phyloP scores from a whole-genome alignment of 2,888 invertebrate species.

The Clepsis dumicolana region DNA sequence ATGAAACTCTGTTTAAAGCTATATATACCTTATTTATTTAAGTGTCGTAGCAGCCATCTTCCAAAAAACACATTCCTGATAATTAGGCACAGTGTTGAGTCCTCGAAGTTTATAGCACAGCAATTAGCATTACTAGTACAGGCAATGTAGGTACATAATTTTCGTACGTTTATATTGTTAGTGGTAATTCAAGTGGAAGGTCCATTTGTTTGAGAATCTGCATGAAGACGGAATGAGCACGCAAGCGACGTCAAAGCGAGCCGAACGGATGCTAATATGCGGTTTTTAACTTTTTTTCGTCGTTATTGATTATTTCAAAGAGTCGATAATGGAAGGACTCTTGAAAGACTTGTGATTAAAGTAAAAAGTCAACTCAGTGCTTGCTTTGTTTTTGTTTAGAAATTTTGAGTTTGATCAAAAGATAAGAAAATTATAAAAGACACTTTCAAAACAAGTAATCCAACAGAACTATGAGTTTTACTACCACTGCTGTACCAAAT shows the following conservation, averaged over 20 bases:
- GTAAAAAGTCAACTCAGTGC: background rate
- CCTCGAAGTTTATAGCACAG: background rate
- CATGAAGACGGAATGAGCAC: background rate
- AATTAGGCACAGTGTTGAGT: background rate
- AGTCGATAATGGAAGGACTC: background rate
- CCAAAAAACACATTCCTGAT: background rate
- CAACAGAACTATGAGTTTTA: no score
- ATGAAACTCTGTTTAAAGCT: background rate
- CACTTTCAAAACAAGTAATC: no score
- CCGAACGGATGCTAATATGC: constrained; percentile 18
- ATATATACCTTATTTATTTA: background rate
- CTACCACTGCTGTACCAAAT: no score
- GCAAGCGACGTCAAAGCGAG: constrained; percentile 19
- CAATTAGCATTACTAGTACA: background rate
- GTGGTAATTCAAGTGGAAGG: background rate
- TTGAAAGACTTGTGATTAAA: background rate
- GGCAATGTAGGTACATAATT: background rate
- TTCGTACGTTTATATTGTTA: constrained; percentile 10
- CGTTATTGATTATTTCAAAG: background rate
- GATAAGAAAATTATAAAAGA: no score
- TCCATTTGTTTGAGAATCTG: constrained; percentile 7
- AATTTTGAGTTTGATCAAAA: background rate
- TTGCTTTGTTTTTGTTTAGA: background rate
- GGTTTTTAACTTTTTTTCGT: background rate
- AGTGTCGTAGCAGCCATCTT: background rate